Percentiles rank a stretch among this genome's conserved stretches.
phyloP scores from a whole-genome alignment of 2,888 invertebrate genomes.

The Camptogramma bilineatum region DNA sequence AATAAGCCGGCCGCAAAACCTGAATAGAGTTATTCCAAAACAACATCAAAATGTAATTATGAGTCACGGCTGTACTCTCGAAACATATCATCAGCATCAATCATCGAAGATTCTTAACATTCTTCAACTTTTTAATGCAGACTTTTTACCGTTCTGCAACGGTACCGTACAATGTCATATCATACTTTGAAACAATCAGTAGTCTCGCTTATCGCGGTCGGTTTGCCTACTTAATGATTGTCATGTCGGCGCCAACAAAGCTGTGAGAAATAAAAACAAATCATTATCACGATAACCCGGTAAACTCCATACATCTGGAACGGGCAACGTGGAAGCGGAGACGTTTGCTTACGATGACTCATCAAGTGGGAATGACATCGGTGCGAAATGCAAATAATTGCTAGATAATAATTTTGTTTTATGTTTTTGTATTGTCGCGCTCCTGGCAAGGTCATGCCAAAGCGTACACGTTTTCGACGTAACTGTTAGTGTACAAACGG shows the following conservation, averaged over 20 bases:
- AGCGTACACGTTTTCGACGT: constrained; percentile 56
- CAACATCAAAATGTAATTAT: constrained; percentile 38
- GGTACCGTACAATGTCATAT: constrained; percentile 15
- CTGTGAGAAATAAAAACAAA: constrained; percentile 66
- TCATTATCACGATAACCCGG: constrained; percentile 68
- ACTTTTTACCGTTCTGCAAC: constrained; percentile 23
- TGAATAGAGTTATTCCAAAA: constrained; percentile 41
- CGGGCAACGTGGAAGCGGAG: constrained; percentile 46
- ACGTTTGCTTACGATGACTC: constrained; percentile 65
- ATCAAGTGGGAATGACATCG: constrained; percentile 63
- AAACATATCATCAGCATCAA: constrained; percentile 35
- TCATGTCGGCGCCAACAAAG: constrained; percentile 55
- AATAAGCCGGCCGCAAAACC: constrained; percentile 30
- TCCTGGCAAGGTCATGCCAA: constrained; percentile 59
- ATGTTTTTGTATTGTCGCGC: constrained; percentile 49
- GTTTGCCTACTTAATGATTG: constrained; percentile 52
- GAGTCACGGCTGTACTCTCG: constrained; percentile 37
- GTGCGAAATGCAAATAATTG: constrained; percentile 44
- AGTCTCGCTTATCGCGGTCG: constrained; percentile 45
- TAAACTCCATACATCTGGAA: constrained; percentile 52
- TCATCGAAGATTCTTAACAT: constrained; percentile 37
- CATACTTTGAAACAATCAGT: constrained; percentile 36
- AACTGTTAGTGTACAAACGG: constrained; percentile 50
- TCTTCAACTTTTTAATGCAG: constrained; percentile 23
- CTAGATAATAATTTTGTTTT: constrained; percentile 50